A percentile compares a stretch with the other conserved stretches of the same genome.
phyloP scores from a whole-genome alignment of 2,888 invertebrate species.

The Entomobrya proxima region DNA sequence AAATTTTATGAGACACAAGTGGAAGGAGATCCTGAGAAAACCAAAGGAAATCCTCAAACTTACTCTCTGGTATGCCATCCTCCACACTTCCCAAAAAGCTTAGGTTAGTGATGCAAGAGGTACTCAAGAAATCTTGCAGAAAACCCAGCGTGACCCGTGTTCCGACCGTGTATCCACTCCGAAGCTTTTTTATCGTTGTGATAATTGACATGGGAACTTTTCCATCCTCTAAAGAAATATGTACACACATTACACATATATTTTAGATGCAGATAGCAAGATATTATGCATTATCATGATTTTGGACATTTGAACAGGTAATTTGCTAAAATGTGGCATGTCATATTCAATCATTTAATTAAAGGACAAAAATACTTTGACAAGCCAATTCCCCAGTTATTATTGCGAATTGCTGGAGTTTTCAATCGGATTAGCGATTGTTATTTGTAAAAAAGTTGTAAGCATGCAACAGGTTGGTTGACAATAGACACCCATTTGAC shows the following conservation, averaged over 20 bases:
- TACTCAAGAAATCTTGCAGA: slow-evolving; percentile 95
- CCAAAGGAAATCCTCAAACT: slow-evolving; percentile 25
- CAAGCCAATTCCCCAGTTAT: background rate
- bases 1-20: slow-evolving; percentile 23
- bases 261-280: background rate
- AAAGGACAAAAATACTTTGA: background rate
- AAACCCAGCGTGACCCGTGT: slow-evolving; percentile 97
- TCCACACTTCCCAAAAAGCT: slow-evolving; percentile 96
- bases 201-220: slow-evolving; percentile 95
- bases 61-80: slow-evolving; percentile 88
- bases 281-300: background rate
- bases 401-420: slow-evolving; percentile 52
- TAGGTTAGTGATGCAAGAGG: slow-evolving; percentile 97
- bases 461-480: slow-evolving; percentile 11
- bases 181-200: slow-evolving; percentile 97
- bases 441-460: background rate
- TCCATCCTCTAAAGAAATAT: slow-evolving; percentile 85
- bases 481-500: background rate
- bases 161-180: slow-evolving; percentile 99
- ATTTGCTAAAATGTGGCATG: too few species aligned
- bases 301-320: too few species aligned
- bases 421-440: slow-evolving; percentile 4
- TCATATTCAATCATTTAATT: too few species aligned
- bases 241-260: background rate
- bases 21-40: background rate